Evolutionary conservation across 2,113 vertebrate genomes (phyloP).

Genomic region (Rousettus leschenaultii): DNA sequence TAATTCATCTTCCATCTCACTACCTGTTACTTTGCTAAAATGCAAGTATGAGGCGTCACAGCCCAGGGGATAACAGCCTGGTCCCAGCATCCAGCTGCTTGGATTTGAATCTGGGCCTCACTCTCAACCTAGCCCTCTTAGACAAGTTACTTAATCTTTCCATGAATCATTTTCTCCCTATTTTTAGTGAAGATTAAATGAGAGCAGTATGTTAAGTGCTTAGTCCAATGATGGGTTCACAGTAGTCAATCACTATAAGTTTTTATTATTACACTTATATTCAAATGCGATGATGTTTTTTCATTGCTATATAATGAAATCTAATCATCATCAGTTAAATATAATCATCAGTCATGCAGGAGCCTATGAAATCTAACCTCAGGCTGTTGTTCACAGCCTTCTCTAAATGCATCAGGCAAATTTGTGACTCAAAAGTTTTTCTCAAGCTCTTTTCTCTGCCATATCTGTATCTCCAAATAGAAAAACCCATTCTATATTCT

Average conservation of each 20-base stretch:
- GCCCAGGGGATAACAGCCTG: background rate
- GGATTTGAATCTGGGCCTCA: background rate
- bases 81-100: background rate
- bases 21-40: background rate
- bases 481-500: background rate
- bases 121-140: background rate
- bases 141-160: background rate
- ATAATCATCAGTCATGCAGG: background rate
- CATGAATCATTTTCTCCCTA: background rate
- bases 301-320: background rate
- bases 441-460: background rate
- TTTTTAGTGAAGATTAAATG: background rate
- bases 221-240: background rate
- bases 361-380: background rate
- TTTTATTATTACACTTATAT: background rate
- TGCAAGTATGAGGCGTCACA: background rate
- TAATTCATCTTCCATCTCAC: background rate
- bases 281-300: background rate
- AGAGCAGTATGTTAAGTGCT: background rate
- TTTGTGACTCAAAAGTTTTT: background rate
- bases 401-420: background rate
- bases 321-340: background rate
- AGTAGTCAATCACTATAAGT: background rate
- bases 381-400: background rate
- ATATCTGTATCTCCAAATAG: background rate